Conservation (phyloP, 2,797 vertebrate genomes). For the Mormyrops boulengeri region DNA sequence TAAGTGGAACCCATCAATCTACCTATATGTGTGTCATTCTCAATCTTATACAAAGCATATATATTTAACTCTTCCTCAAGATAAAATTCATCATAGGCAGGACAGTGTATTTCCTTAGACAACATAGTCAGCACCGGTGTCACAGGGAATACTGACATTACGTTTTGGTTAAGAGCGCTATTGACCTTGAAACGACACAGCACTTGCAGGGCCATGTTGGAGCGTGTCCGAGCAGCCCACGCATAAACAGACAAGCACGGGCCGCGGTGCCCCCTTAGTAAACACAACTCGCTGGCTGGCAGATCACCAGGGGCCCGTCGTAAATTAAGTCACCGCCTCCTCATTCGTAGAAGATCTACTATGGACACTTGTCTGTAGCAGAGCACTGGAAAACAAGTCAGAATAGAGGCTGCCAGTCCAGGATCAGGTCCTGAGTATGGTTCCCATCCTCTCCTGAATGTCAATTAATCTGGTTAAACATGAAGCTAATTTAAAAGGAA, state of each 20-base stretch:
- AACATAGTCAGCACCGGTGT: not conserved
- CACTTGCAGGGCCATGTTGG: not conserved
- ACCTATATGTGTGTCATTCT: not conserved
- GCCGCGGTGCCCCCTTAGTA: constrained; percentile 16
- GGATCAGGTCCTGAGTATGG: not conserved
- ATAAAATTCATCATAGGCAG: not conserved
- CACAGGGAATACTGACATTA: not conserved
- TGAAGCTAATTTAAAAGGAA: not conserved
- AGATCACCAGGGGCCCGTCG: not conserved
- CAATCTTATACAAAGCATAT: not conserved
- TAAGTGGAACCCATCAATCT: not conserved
- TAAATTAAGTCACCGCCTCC: not conserved
- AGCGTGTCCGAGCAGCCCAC: not conserved
- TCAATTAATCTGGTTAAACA: not conserved
- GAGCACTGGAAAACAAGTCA: not conserved
- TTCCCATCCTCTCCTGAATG: not conserved
- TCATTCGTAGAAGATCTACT: not conserved
- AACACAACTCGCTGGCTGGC: not conserved
- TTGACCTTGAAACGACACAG: not conserved
- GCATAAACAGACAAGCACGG: not conserved
- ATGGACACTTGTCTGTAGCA: not conserved
- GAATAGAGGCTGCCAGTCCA: not conserved
- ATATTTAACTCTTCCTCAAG: not conserved
- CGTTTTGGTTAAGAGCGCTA: not conserved
- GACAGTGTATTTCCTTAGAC: not conserved